phyloP scores from a whole-genome alignment of 2,113 vertebrate species.

The Barnardius zonarius region DNA sequence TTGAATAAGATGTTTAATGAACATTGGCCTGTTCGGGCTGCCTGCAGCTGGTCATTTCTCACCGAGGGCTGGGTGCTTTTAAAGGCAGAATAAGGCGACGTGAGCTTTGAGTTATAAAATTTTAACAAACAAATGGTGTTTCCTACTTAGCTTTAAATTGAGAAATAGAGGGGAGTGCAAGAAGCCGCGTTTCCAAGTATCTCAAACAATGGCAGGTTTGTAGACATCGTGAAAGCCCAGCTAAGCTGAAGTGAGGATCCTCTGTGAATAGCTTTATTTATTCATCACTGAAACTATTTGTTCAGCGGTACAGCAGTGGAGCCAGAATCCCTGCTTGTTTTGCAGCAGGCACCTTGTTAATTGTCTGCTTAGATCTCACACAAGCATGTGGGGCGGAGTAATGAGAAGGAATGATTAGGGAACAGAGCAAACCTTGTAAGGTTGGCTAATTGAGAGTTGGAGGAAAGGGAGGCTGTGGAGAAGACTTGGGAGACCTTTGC shows the following conservation, averaged over 20 bases:
- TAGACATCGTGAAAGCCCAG: background rate
- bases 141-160: constrained; percentile 48
- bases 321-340: constrained; percentile 12
- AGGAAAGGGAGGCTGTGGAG: background rate
- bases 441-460: background rate
- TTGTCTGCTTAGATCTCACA: constrained; percentile 8
- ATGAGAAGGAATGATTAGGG: background rate
- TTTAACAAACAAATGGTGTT: constrained; percentile 61
- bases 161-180: constrained; percentile 35
- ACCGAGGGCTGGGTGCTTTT: constrained; percentile 57
- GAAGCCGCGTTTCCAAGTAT: constrained; percentile 9
- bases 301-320: background rate
- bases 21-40: constrained; percentile 63
- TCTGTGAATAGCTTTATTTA: background rate
- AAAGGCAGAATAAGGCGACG: constrained; percentile 26
- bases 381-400: background rate
- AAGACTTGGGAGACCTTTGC: background rate
- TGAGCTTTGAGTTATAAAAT: constrained; percentile 63
- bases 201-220: constrained; percentile 13
- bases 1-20: constrained; percentile 79
- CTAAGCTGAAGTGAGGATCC: background rate
- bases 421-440: background rate
- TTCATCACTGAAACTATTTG: constrained; percentile 42
- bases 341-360: constrained; percentile 30
- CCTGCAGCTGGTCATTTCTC: constrained; percentile 76